phyloP scores from a whole-genome alignment of 2,113 vertebrate genomes.

The Rhizomys pruinosus region DNA sequence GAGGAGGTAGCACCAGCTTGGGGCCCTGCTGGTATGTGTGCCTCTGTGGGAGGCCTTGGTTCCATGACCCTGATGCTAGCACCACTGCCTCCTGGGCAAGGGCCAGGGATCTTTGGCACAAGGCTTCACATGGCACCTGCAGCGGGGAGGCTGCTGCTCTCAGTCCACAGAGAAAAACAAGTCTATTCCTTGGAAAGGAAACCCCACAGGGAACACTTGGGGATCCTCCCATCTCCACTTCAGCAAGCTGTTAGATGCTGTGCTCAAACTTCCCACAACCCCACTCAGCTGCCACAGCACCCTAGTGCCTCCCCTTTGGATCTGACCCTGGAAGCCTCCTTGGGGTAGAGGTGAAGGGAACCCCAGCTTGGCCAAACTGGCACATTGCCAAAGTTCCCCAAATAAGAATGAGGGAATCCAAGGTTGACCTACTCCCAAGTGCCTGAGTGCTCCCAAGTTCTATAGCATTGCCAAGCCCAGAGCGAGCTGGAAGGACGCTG shows the following conservation, averaged over 20 bases:
- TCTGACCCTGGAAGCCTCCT: neutral
- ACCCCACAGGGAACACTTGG: neutral
- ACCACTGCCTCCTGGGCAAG: neutral
- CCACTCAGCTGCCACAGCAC: neutral
- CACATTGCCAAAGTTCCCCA: neutral
- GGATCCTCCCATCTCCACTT: neutral
- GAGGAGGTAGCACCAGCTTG: conserved; percentile 48
- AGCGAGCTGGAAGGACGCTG: conserved; percentile 17
- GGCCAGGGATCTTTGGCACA: conserved; percentile 59
- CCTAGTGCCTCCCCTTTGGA: neutral
- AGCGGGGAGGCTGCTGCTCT: neutral
- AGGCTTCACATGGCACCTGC: conserved; percentile 1
- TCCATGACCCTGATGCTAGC: neutral
- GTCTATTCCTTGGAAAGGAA: conserved; percentile 36
- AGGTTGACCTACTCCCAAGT: neutral
- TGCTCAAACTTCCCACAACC: fast-evolving
- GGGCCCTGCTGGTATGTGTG: neutral
- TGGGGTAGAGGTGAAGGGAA: no score
- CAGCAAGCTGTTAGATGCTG: fast-evolving
- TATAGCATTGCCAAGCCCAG: neutral
- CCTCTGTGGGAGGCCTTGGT: neutral
- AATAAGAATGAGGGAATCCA: no score
- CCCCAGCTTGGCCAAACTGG: neutral
- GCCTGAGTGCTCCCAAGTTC: neutral
- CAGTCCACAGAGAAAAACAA: neutral